Base-by-base conservation (phyloP, 2,797 vertebrate species). In the Sebastes wilsoni region DNA sequence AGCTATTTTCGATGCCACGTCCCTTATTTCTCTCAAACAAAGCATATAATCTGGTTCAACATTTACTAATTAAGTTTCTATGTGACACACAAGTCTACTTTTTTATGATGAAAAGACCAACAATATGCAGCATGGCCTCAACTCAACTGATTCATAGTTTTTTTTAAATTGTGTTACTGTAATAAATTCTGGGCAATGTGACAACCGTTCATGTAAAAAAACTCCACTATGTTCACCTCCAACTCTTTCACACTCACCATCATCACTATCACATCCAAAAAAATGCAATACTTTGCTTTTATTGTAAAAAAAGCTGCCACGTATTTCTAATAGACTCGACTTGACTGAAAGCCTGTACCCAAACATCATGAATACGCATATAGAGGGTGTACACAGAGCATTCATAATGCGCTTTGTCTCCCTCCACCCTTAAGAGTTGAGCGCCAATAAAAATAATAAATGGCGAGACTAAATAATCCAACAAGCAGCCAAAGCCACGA, bases 371-470 rank as follows among this genome's bases (percentile, higher is more conserved):
- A 87, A 89, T 80, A 87, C 36, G 32, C 82, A 84, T 81, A 77
- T 65, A 66, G 34, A 80, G 83, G 79, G 72, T 80, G 73, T 82
- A 85, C 60, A 82, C 78, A 68, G 71, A 66, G 82, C 86, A 86
- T 82, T 74, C 80, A 83, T 89, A 83, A 90, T 90, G 77, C 42
- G 81, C 88, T 90, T 88, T 84, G 80, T 85, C 83, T 76, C 55
- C 49, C 75, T 88, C 80, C 79, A 85, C 78, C 85, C 79, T 54
- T 60, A 85, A 87, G 81, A 89, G 80, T 88, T 85, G n/a, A 82
- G 69, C 70, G 20, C 30, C 65, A 83, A 84, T 87, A 86, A 81
- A 87, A 78, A 88, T 78, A 75, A 80, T 54, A 72, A 88, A 84
- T 80, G 60, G 23, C 22, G 65, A 73, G 64, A 46, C 56, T 84